These are phyloP conservation scores for Microhierax caerulescens DNA, from an alignment of 2,797 vertebrate species.

Conservation along the genomic window DNA sequence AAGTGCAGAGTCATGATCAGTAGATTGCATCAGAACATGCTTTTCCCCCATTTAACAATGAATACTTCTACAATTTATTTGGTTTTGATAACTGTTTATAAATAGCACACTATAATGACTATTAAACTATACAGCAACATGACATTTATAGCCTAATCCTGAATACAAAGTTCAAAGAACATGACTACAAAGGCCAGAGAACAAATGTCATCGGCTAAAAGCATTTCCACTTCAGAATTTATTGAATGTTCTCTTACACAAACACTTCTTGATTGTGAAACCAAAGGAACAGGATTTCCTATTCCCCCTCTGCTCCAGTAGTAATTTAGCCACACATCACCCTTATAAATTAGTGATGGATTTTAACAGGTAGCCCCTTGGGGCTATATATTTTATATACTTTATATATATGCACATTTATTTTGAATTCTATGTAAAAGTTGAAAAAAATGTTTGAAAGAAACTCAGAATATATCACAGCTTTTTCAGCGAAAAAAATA, in stretches of 20 bases:
- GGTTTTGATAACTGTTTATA: slow-evolving; percentile 71
- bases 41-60: slow-evolving; percentile 64
- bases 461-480: slow-evolving; percentile 75
- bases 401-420: slow-evolving; percentile 74
- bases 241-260: slow-evolving; percentile 76
- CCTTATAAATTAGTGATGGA: slow-evolving; percentile 65
- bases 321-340: slow-evolving; percentile 59
- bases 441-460: slow-evolving; percentile 64
- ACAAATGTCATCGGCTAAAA: slow-evolving; percentile 64
- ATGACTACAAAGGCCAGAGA: slow-evolving; percentile 71
- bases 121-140: slow-evolving; percentile 68
- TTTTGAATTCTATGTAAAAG: slow-evolving; percentile 69
- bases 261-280: slow-evolving; percentile 70
- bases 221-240: slow-evolving; percentile 72
- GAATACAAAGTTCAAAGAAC: slow-evolving; percentile 71
- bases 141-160: slow-evolving; percentile 67
- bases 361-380: slow-evolving; percentile 60
- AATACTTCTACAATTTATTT: slow-evolving; percentile 64
- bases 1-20: slow-evolving; percentile 45
- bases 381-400: slow-evolving; percentile 65
- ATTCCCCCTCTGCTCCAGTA: slow-evolving; percentile 53
- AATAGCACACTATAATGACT: slow-evolving; percentile 71
- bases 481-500: slow-evolving; percentile 73
- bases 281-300: slow-evolving; percentile 53
- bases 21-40: slow-evolving; percentile 63